Conservation (phyloP, 2,113 vertebrate genomes). For the Ariopsis seemanni region DNA sequence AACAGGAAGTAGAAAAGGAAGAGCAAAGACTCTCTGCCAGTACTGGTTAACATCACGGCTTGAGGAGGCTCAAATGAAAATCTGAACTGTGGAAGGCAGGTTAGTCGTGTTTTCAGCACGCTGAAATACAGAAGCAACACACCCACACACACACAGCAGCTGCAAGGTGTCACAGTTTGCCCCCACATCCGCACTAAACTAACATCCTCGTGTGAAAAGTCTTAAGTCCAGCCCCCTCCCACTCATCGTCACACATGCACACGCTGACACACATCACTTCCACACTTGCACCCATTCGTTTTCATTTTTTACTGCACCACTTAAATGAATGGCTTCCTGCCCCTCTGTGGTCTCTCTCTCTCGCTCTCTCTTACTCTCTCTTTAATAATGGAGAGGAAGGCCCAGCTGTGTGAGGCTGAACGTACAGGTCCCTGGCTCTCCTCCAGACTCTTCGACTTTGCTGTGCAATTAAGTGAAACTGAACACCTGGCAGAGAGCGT, state of each 20-base stretch:
- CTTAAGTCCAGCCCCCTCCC: constrained; percentile 24
- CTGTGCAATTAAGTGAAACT: constrained; percentile 63
- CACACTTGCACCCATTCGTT: constrained; percentile 25
- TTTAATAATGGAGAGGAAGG: constrained; percentile 54
- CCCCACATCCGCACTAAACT: constrained; percentile 57
- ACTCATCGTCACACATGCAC: constrained; percentile 22
- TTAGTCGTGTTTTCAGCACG: not conserved
- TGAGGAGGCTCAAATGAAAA: not conserved
- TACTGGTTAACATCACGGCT: constrained; percentile 9
- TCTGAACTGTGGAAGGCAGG: not conserved
- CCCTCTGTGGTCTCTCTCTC: constrained; percentile 3
- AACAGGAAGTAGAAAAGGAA: constrained; percentile 34
- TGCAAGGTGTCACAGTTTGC: constrained; percentile 63
- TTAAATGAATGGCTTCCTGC: constrained; percentile 68
- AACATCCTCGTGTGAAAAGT: constrained; percentile 61
- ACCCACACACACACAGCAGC: constrained; percentile 49
- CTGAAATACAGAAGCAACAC: not conserved
- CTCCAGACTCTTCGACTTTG: constrained; percentile 56
- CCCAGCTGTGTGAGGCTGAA: constrained; percentile 64
- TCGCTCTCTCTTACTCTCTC: constrained; percentile 9
- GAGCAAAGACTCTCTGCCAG: not conserved
- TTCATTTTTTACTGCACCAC: constrained; percentile 53
- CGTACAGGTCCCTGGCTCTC: constrained; percentile 53
- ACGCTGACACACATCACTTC: constrained; percentile 43
- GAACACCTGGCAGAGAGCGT: constrained; percentile 61